Base-by-base conservation (phyloP, 2,113 vertebrate genomes). In the Mungos mungo region DNA sequence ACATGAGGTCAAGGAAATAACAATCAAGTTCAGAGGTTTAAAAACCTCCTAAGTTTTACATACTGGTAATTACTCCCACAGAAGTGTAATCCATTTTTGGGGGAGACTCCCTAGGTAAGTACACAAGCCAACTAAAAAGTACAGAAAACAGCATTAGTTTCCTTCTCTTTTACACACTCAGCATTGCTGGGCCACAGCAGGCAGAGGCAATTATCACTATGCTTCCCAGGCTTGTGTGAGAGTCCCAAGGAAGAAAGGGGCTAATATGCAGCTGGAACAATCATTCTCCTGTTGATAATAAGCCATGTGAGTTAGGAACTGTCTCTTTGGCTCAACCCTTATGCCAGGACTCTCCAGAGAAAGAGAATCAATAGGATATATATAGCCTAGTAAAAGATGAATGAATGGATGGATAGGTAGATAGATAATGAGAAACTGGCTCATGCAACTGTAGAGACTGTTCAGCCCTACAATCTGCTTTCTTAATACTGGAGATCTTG, bases 41-140 rank as follows among this genome's bases (percentile, higher is more conserved):
- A 91, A 91, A n/a, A 31, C 23, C 18, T 90, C 35, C 87, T 90
- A n/a, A 93, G 7, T 88, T 95, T 96, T 38, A 72, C 19, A 7
- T 72, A 19, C 14, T 77, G 31, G 15, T 83, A 15, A 82, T 92
- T 66, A n/a, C 4, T 88, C 7, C 52, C 50, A 45, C 2, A 52
- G n/a, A 14, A 85, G 66, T 89, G 57, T 93, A 0, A 92, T 13
- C 35, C 7, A 60, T 9, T 71, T 83, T 93, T 60, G 52, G 12
- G 12, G 45, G 41, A 54, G 41, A 31, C 12, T 85, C 11, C 29
- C 10, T 10, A 35, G 8, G 23, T 45, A 41, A 25, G 29, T 65
- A 31, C 41, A 88, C 2, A 87, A 45, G 8, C 54, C 63, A 47
- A 29, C 35, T 68, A 71, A 93, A 85, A 74, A 3, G 12, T 71